phyloP scores from a whole-genome alignment of 2,113 vertebrate genomes.

The Scolopax mira region DNA sequence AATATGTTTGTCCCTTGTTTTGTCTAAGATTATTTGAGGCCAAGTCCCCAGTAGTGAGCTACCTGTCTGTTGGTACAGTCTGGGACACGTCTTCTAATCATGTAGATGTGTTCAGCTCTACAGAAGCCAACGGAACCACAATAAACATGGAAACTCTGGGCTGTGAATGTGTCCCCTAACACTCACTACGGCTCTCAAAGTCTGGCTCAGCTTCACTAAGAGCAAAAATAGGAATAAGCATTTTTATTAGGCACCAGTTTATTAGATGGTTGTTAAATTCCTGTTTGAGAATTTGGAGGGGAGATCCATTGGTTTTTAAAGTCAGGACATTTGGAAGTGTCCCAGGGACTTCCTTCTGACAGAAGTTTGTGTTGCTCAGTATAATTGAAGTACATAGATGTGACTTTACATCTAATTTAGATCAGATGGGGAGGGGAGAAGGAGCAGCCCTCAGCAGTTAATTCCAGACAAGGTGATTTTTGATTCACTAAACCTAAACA shows the following conservation, averaged over 20 bases:
- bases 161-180: constrained; percentile 3
- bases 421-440: background rate
- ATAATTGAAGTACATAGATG: background rate
- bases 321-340: background rate
- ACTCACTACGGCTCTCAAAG: background rate
- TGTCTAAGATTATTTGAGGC: background rate
- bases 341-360: background rate
- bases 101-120: background rate
- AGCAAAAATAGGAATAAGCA: background rate
- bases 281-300: background rate
- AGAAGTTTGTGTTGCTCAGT: background rate
- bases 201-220: background rate
- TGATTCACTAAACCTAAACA: constrained; percentile 18
- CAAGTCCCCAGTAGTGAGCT: background rate
- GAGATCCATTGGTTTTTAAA: background rate
- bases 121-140: background rate
- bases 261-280: constrained; percentile 15
- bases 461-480: constrained; percentile 36
- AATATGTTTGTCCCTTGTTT: background rate
- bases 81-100: background rate
- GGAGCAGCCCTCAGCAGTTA: background rate
- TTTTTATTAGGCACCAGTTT: background rate
- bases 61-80: background rate
- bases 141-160: background rate
- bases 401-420: constrained; percentile 12